Evolutionary conservation across 2,888 invertebrate genomes (phyloP), one percentile per base, ranked within the genome.

Genomic region (Podotricha telesiphe): DNA sequence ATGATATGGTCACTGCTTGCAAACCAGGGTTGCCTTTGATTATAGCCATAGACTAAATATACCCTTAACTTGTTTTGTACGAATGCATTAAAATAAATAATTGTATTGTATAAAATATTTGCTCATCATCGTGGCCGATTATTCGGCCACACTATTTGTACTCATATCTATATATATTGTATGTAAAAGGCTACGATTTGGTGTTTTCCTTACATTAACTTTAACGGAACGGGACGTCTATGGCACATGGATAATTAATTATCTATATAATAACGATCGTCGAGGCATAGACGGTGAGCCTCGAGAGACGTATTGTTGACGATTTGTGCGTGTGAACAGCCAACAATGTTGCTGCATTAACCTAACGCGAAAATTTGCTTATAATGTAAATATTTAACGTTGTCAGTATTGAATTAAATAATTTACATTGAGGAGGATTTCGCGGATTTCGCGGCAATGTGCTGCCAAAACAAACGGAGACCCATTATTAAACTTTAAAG

Each of bases 131-230:
- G 73, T 68, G 72, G 70, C 67, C 73, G 70, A 68, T 56, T 67
- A 42, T 51, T 61, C 66, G 64, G 67, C 65, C 65, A 73, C 58
- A 69, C 72, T 74, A 76, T 73, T 76, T 75, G 71, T 70, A 71
- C 72, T 75, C 69, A 67, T 69, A 69, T 64, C 67, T 69, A 70
- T 72, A 70, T 59, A 68, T 69, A 68, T 64, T 70, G 59, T 73
- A 72, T 69, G 72, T 74, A 75, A 71, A 87, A 90, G 87, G 87
- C 90, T 90, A 89, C 82, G 76, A 81, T 82, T 91, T 91, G 91
- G 91, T 91, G 91, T 91, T 89, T 84, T 82, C 80, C 86, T 90
- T 90, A 87, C 84, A 80, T 87, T 84, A 84, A 78, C 80, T 81
- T 85, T 85, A 80, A 81, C 81, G 80, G 79, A 81, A 74, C 79